These are phyloP conservation scores for Trinorchestia longiramus DNA, from an alignment of 1,140 invertebrate genomes.

Conservation along the genomic window DNA sequence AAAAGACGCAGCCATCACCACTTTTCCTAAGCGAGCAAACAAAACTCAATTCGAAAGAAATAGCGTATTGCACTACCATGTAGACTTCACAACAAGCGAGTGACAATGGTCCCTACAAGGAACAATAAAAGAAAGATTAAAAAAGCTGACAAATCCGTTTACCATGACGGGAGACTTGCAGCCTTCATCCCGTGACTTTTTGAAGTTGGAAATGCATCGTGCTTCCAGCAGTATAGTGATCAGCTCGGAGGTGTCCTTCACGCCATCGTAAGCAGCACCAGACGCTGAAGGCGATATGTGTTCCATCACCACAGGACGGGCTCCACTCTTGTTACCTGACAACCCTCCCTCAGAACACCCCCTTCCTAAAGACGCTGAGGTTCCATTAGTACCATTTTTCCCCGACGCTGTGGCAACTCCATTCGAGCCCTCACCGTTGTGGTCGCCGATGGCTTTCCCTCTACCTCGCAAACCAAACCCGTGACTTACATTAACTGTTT, in stretches of 20 bases:
- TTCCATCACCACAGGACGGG: not conserved
- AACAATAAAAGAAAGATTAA: too few species aligned
- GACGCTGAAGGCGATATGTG: not conserved
- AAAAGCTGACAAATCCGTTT: not conserved
- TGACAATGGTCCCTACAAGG: too few species aligned
- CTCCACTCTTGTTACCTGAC: not conserved
- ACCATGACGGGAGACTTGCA: constrained; percentile 26
- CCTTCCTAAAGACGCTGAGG: not conserved
- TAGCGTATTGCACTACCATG: too few species aligned
- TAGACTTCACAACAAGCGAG: not conserved
- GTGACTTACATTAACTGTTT: not conserved
- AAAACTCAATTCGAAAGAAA: too few species aligned
- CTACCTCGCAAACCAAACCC: not conserved
- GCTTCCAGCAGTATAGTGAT: constrained; percentile 29
- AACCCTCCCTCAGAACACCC: not conserved
- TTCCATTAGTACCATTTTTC: not conserved
- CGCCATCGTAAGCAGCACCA: constrained; percentile 8
- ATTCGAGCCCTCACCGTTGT: not conserved
- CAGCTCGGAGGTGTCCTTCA: constrained; percentile 20
- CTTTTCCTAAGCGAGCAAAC: too few species aligned
- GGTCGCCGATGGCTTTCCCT: not conserved
- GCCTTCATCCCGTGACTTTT: not conserved
- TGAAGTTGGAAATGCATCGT: not conserved
- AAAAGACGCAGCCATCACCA: too few species aligned
- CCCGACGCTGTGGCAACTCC: not conserved